These are phyloP conservation scores for Timandra comae DNA, from an alignment of 2,888 invertebrate species.

Conservation along the genomic window DNA sequence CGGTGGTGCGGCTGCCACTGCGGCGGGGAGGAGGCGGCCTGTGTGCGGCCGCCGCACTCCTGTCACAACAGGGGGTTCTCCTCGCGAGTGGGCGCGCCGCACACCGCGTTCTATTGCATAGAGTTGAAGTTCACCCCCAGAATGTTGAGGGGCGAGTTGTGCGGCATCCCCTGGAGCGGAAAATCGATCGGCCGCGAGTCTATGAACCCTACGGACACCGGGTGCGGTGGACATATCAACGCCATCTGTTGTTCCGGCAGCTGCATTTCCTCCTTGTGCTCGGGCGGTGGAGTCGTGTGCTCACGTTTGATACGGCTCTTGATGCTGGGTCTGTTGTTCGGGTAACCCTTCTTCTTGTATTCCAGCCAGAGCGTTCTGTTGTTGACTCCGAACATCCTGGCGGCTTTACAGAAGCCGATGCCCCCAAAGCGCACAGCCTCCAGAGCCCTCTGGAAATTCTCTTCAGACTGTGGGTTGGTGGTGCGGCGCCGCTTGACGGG, in stretches of 20 bases:
- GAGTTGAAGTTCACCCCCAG: constrained; percentile 86
- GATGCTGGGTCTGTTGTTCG: constrained; percentile 86
- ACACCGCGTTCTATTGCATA: constrained; percentile 80
- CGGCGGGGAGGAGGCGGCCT: constrained; percentile 21
- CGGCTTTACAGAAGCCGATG: constrained; percentile 91
- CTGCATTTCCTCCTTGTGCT: constrained; percentile 67
- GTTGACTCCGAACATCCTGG: constrained; percentile 89
- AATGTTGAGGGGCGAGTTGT: constrained; percentile 81
- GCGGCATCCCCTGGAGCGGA: constrained; percentile 78
- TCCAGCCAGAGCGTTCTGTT: constrained; percentile 91
- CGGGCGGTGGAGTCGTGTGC: constrained; percentile 79
- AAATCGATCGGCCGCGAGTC: constrained; percentile 84
- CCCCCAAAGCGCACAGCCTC: constrained; percentile 90
- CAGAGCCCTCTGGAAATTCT: constrained; percentile 87
- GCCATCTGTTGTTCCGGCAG: constrained; percentile 63
- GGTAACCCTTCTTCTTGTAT: constrained; percentile 90
- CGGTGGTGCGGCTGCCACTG: constrained; percentile 22
- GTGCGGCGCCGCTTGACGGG: constrained; percentile 79
- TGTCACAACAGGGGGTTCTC: constrained; percentile 60
- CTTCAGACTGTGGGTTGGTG: constrained; percentile 88
- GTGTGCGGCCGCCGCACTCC: constrained; percentile 49
- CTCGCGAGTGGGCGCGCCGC: constrained; percentile 40
- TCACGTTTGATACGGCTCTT: constrained; percentile 85
- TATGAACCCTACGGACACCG: constrained; percentile 82
- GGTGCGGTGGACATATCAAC: constrained; percentile 79